Evolutionary conservation across 2,888 invertebrate species (phyloP).

Genomic region (Acleris holmiana): DNA sequence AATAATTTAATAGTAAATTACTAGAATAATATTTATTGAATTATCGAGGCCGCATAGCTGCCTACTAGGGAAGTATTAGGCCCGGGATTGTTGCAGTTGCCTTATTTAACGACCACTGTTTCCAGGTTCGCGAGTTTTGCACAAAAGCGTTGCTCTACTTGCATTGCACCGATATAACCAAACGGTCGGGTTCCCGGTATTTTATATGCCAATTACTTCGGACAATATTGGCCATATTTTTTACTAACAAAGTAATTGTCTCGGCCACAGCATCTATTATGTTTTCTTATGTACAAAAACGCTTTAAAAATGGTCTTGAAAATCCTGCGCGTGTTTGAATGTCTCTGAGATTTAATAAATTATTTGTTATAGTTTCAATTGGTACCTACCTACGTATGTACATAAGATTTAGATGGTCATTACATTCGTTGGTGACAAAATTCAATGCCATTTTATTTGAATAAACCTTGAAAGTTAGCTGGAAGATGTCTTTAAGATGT

Average conservation of each 20-base stretch:
- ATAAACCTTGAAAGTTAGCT: too few species aligned
- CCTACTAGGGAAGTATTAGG: neutral
- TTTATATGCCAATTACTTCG: constrained; percentile 34
- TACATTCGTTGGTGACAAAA: too few species aligned
- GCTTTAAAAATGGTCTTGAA: neutral
- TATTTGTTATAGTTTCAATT: too few species aligned
- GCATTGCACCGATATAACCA: constrained; percentile 27
- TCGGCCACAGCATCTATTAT: constrained; percentile 38
- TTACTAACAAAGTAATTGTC: constrained; percentile 28
- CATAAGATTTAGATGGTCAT: too few species aligned
- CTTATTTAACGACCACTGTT: neutral
- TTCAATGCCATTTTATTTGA: too few species aligned
- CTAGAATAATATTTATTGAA: too few species aligned
- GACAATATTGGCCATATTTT: constrained; percentile 24
- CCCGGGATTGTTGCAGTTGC: neutral
- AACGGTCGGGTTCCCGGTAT: constrained; percentile 34
- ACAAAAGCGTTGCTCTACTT: constrained; percentile 25
- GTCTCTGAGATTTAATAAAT: neutral
- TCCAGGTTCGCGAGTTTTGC: neutral
- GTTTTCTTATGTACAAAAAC: constrained; percentile 9
- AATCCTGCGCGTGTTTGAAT: neutral
- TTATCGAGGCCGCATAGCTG: neutral
- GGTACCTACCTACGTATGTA: too few species aligned
- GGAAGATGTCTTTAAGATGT: too few species aligned
- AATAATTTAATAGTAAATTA: too few species aligned